Percentiles rank a stretch among this genome's conserved stretches.
Conservation (phyloP, 2,888 invertebrate species). For the Eupithecia centaureata region DNA sequence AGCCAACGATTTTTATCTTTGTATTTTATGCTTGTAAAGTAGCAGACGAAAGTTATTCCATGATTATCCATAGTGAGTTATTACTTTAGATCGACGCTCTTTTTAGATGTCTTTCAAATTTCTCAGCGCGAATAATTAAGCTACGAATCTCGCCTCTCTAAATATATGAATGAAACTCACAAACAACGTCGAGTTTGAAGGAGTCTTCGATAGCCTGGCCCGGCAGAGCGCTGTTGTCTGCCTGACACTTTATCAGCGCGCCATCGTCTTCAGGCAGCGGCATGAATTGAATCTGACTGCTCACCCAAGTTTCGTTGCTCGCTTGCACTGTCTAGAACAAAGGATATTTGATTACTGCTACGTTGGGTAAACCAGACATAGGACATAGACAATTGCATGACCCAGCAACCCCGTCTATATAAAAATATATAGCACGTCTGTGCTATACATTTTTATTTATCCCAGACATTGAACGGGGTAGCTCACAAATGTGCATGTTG, state of each 20-base stretch:
- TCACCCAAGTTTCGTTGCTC: slow-evolving; percentile 88
- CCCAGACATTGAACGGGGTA: neutral
- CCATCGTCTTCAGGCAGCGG: slow-evolving; percentile 94
- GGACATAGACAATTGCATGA: neutral
- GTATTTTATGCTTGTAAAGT: slow-evolving; percentile 1
- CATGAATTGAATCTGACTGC: slow-evolving; percentile 90
- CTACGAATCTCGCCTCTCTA: neutral
- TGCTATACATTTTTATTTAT: neutral
- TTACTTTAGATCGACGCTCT: neutral
- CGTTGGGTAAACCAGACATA: slow-evolving; percentile 1
- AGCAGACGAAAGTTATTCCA: neutral
- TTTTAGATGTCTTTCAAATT: neutral
- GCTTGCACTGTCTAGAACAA: slow-evolving; percentile 84
- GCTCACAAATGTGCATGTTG: neutral
- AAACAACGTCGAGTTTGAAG: slow-evolving; percentile 93
- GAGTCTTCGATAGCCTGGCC: slow-evolving; percentile 91
- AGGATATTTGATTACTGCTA: slow-evolving; percentile 20
- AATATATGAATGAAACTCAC: slow-evolving; percentile 84
- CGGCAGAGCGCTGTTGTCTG: slow-evolving; percentile 91
- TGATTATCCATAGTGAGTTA: neutral
- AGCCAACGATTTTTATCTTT: slow-evolving; percentile 5
- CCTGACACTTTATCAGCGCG: slow-evolving; percentile 92
- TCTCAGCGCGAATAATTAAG: neutral
- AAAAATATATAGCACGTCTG: too few species aligned
- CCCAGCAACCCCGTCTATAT: neutral